Conservation (phyloP, 2,888 invertebrate species). For the Drosophila melanocephala region DNA sequence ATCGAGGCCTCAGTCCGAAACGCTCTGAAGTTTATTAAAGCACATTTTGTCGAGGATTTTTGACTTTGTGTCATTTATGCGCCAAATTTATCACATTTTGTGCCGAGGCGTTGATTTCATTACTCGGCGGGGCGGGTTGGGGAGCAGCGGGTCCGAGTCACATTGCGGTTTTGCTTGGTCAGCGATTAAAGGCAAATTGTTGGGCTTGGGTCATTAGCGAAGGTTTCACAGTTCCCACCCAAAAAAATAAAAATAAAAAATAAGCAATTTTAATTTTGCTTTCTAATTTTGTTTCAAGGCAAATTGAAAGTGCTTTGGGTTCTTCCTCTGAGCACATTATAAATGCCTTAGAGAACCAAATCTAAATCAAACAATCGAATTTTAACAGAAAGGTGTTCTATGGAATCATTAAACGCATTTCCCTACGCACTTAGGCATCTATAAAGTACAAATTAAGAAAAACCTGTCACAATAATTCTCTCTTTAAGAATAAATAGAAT, state of each 20-base stretch:
- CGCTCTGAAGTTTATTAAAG: slow-evolving; percentile 56
- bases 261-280: slow-evolving; percentile 38
- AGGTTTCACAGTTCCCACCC: slow-evolving; percentile 8
- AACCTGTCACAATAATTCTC: slow-evolving; percentile 72
- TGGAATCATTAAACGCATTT: slow-evolving; percentile 9
- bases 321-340: neutral
- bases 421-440: slow-evolving; percentile 1
- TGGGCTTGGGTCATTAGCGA: slow-evolving; percentile 54
- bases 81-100: slow-evolving; percentile 66
- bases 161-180: slow-evolving; percentile 41
- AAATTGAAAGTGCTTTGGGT: slow-evolving; percentile 19
- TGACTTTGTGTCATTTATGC: slow-evolving; percentile 68
- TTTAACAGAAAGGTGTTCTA: slow-evolving; percentile 6
- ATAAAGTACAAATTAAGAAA: slow-evolving; percentile 57
- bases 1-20: slow-evolving; percentile 1
- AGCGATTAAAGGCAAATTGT: slow-evolving; percentile 54
- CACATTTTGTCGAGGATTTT: slow-evolving; percentile 62
- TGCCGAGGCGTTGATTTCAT: slow-evolving; percentile 57
- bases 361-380: neutral
- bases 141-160: neutral
- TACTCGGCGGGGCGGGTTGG: slow-evolving; percentile 16
- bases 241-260: neutral
- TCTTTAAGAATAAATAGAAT: slow-evolving; percentile 3
- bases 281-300: slow-evolving; percentile 4
- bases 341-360: neutral